phyloP scores from a whole-genome alignment of 35 echinoderm and acorn worm species.

The Hemicentrotus pulcherrimus region DNA sequence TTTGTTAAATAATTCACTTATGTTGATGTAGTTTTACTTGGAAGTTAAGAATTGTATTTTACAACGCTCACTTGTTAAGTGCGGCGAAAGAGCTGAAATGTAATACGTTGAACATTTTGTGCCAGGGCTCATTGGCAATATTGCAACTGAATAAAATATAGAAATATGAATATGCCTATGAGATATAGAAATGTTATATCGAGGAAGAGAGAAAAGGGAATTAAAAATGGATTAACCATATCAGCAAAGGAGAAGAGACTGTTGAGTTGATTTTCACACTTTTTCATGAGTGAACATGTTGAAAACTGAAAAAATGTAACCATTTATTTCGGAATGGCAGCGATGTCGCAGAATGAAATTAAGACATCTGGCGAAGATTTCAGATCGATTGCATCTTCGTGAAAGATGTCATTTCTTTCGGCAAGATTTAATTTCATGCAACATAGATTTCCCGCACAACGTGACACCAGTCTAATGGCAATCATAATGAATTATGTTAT shows the following conservation, averaged over 20 bases:
- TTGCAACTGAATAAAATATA: too few species aligned
- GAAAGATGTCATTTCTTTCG: neutral
- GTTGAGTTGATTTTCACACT: neutral
- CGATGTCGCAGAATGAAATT: neutral
- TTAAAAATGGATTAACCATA: neutral
- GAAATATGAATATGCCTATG: too few species aligned
- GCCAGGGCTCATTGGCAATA: too few species aligned
- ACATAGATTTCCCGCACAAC: neutral
- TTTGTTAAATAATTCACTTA: too few species aligned
- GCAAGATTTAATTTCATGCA: conserved; percentile 19
- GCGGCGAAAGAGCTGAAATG: too few species aligned
- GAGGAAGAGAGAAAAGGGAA: too few species aligned
- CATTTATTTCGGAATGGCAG: neutral
- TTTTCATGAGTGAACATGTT: neutral
- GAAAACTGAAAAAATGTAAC: neutral
- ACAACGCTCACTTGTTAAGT: too few species aligned
- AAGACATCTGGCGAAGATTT: neutral
- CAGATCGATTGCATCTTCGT: neutral
- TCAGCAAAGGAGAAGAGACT: neutral
- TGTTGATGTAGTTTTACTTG: too few species aligned
- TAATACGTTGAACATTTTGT: too few species aligned
- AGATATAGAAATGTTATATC: too few species aligned
- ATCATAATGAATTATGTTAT: neutral
- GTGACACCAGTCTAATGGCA: neutral
- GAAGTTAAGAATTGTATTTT: too few species aligned